phyloP scores from a whole-genome alignment of 2,113 vertebrate genomes.

The Polyodon spathula region DNA sequence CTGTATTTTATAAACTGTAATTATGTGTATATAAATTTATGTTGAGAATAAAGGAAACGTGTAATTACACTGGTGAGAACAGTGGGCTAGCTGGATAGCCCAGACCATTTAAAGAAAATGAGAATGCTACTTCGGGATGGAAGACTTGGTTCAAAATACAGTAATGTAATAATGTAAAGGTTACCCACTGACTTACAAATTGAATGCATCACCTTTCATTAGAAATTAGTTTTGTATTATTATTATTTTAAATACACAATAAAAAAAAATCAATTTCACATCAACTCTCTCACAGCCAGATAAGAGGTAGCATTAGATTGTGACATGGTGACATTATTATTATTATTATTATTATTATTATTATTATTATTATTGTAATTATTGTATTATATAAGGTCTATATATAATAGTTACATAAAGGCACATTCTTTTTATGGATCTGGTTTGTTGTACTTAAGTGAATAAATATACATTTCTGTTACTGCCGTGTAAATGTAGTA shows the following conservation, averaged over 20 bases:
- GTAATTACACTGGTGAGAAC: conserved; percentile 31
- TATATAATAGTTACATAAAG: no score
- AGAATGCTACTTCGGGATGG: conserved; percentile 22
- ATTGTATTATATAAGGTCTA: no score
- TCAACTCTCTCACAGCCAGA: conserved; percentile 11
- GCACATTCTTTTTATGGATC: no score
- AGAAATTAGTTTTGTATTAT: conserved; percentile 16
- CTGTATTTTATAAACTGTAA: conserved; percentile 42
- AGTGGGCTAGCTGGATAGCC: no score
- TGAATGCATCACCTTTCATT: conserved; percentile 13
- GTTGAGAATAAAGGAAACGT: conserved; percentile 21
- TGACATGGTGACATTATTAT: no score
- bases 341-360: no score
- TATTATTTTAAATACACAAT: conserved; percentile 20
- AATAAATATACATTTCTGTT: no score
- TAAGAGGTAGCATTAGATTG: neutral
- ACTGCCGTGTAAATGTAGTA: no score
- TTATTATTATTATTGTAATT: no score
- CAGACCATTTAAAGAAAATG: no score
- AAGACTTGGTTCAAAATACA: conserved; percentile 16
- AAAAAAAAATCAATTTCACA: conserved; percentile 4
- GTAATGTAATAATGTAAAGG: neutral
- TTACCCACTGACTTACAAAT: conserved; percentile 13
- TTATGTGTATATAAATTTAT: conserved; percentile 52
- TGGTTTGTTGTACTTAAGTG: no score